A percentile compares a stretch with the other conserved stretches of the same genome.
These are phyloP conservation scores for Clunio marinus DNA, from an alignment of 2,888 invertebrate species.

Conservation along the genomic window DNA sequence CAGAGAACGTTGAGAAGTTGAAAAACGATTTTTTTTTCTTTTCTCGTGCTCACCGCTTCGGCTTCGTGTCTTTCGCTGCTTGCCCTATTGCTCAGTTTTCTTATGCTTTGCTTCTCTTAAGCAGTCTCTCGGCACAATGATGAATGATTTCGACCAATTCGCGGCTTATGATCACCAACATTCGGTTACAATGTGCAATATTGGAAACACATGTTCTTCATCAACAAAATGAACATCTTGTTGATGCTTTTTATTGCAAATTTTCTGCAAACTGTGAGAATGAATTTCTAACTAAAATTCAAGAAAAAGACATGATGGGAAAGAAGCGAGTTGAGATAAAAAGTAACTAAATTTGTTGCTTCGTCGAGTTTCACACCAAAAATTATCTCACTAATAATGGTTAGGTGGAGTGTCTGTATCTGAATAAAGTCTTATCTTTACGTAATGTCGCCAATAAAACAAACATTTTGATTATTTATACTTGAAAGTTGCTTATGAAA, in stretches of 20 bases:
- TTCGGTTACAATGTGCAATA: constrained; percentile 3
- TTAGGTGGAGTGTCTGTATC: background rate
- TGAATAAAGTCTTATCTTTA: background rate
- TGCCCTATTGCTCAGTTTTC: constrained; percentile 26
- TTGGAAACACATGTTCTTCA: constrained; percentile 23
- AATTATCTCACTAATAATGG: background rate
- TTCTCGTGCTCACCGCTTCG: constrained; percentile 22
- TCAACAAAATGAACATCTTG: constrained; percentile 2
- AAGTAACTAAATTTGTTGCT: no score
- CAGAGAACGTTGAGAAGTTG: constrained; percentile 29
- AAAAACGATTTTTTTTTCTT: constrained; percentile 27
- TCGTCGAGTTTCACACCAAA: no score
- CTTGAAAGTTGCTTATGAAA: background rate
- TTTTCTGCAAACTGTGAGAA: constrained; percentile 2
- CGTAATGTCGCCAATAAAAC: constrained; percentile 11
- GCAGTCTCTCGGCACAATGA: no score
- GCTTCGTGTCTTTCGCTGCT: constrained; percentile 16
- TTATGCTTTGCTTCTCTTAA: background rate
- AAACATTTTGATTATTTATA: constrained; percentile 10
- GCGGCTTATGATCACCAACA: background rate
- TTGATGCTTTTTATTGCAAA: background rate
- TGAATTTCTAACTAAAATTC: background rate
- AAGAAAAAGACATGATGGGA: background rate
- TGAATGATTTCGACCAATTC: background rate
- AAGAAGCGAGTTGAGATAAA: no score